Evolutionary conservation across 2,113 vertebrate genomes (phyloP), one percentile per base, ranked within the genome.

Genomic region (Ophthalmolycus amberensis): DNA sequence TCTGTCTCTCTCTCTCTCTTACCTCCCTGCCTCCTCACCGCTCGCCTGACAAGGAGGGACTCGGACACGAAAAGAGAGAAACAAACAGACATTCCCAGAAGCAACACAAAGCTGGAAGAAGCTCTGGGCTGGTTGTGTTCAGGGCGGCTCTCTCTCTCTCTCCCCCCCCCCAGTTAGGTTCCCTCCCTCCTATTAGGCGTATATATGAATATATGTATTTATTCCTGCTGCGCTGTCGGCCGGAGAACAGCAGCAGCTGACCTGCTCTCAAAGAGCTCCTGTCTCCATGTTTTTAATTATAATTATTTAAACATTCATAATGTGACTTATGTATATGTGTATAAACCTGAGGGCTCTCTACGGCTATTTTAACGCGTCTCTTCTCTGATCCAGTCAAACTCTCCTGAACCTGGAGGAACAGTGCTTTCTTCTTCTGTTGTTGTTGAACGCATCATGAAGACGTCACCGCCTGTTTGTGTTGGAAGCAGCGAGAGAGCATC

Each of bases 221-320:
- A 95, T 93, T 95, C 93, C 89, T 92, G 91, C 90, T 93, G 90
- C 69, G 92, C 92, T 91, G 93, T 93, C 74, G 67, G 85, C 80
- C 89, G 82, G 88, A 91, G 86, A 92, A 90, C 85, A 90, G 93
- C 90, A 84, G 86, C 92, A 89, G 92, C 91, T 80, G 83, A 93
- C 89, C 90, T 91, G 94, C 95, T 96, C 94, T 96, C 93, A 95
- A 96, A 97, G 96, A 94, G 95, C 94, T 87, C 76, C 90, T 83
- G 81, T 94, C 89, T 94, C 85, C 88, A 84, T 90, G 80, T 89
- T 93, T 90, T 93, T 90, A 90, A 93, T 86, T 94, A 71, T 83
- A 72, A 88, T 94, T 94, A 95, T 96, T 95, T 95, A 91, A 94
- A 92, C 91, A 92, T 92, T 94, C 92, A 90, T 92, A 89, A 93